phyloP scores from a whole-genome alignment of 2,797 vertebrate species.

The Gallirallus australis region DNA sequence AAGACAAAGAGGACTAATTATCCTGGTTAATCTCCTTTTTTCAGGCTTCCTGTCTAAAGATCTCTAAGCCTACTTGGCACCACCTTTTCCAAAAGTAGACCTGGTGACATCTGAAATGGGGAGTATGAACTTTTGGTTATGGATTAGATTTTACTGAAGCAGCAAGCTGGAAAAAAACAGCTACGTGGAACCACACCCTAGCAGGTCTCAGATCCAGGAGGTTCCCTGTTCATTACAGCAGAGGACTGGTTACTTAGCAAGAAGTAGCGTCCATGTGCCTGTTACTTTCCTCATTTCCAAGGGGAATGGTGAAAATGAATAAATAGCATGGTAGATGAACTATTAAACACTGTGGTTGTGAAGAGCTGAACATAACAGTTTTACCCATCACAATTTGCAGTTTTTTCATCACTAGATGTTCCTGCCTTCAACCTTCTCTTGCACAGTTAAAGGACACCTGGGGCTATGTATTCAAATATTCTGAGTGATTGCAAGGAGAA shows the following conservation, averaged over 20 bases:
- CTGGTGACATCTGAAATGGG: background rate
- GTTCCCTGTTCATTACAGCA: background rate
- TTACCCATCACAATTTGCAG: background rate
- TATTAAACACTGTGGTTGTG: background rate
- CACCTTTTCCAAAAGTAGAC: background rate
- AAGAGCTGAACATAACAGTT: background rate
- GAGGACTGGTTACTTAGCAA: background rate
- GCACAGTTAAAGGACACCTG: background rate
- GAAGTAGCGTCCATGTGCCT: background rate
- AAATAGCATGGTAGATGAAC: background rate
- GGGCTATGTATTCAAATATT: background rate
- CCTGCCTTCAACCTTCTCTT: background rate
- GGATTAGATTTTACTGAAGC: background rate
- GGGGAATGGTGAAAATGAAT: background rate
- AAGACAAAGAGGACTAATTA: background rate
- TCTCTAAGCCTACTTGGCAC: background rate
- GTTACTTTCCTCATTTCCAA: background rate
- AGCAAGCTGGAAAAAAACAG: background rate
- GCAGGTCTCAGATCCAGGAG: background rate
- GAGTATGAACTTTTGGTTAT: background rate
- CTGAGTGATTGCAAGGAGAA: background rate
- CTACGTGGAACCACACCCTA: background rate
- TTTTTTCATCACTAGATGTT: background rate
- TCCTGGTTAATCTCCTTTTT: background rate
- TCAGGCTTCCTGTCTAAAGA: background rate